A percentile compares a stretch with the other conserved stretches of the same genome.
phyloP scores from a whole-genome alignment of 2,888 invertebrate species.

The Ectobius pallidus region DNA sequence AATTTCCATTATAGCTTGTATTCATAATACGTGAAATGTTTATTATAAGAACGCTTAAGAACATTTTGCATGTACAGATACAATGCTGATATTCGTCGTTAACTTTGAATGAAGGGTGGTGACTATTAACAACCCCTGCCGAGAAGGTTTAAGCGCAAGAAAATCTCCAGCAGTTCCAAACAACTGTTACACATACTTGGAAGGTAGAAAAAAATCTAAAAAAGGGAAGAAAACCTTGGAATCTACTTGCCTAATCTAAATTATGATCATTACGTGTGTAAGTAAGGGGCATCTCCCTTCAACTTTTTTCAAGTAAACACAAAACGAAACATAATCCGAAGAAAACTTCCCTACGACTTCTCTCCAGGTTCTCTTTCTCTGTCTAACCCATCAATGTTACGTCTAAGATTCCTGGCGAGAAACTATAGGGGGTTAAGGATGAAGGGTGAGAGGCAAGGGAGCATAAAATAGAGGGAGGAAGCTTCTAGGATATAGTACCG shows the following conservation, averaged over 20 bases:
- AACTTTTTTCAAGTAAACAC: not conserved
- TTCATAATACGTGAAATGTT: too few species aligned
- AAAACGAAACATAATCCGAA: slow-evolving; percentile 5
- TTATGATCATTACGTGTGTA: not conserved
- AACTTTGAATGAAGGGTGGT: too few species aligned
- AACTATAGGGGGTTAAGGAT: not conserved
- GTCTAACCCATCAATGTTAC: not conserved
- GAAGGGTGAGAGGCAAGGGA: not conserved
- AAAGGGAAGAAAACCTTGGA: not conserved
- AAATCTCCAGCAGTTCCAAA: too few species aligned
- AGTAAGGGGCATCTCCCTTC: not conserved
- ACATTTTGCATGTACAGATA: too few species aligned
- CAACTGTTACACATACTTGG: too few species aligned
- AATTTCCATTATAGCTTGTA: too few species aligned
- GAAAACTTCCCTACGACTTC: not conserved
- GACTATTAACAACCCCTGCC: too few species aligned
- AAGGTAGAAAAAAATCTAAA: not conserved
- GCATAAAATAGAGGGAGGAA: slow-evolving; percentile 22
- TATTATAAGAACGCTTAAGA: too few species aligned
- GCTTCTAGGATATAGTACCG: not conserved
- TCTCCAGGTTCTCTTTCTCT: too few species aligned
- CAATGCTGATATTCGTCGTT: too few species aligned
- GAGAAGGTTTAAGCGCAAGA: too few species aligned
- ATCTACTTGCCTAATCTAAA: slow-evolving; percentile 2
- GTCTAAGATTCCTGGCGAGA: slow-evolving; percentile 2